phyloP scores from a whole-genome alignment of 2,113 vertebrate species.

The Alethe diademata region DNA sequence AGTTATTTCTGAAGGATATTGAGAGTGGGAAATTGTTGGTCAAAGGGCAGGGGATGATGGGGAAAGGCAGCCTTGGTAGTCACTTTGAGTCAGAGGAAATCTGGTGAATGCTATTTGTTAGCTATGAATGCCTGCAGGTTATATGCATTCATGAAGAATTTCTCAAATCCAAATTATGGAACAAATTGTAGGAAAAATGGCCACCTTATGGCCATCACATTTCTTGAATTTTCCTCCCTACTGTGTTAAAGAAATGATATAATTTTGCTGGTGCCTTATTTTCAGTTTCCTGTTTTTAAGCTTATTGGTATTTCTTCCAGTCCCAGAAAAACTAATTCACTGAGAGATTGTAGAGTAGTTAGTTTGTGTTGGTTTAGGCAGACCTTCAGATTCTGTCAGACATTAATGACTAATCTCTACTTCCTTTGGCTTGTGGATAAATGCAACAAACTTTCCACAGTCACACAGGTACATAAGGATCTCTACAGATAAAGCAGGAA shows the following conservation, averaged over 20 bases:
- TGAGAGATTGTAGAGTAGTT: background rate
- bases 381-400: background rate
- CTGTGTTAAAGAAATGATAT: background rate
- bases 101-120: background rate
- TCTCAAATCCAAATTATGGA: background rate
- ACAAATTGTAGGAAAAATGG: background rate
- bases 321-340: conserved; percentile 1
- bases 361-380: conserved; percentile 1
- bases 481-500: background rate
- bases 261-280: background rate
- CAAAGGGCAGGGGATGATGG: background rate
- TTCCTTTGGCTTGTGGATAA: background rate
- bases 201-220: background rate
- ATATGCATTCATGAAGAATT: background rate
- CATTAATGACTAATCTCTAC: background rate
- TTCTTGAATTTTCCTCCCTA: background rate
- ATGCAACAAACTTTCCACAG: background rate
- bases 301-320: background rate
- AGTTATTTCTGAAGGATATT: background rate
- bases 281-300: background rate
- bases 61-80: background rate
- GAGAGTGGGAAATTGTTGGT: background rate
- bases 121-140: background rate
- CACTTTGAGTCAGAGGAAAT: background rate
- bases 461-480: background rate